Evolutionary conservation across 2,797 vertebrate species (phyloP), one percentile per base, ranked within the genome.

Genomic region (Hipposideros larvatus): DNA sequence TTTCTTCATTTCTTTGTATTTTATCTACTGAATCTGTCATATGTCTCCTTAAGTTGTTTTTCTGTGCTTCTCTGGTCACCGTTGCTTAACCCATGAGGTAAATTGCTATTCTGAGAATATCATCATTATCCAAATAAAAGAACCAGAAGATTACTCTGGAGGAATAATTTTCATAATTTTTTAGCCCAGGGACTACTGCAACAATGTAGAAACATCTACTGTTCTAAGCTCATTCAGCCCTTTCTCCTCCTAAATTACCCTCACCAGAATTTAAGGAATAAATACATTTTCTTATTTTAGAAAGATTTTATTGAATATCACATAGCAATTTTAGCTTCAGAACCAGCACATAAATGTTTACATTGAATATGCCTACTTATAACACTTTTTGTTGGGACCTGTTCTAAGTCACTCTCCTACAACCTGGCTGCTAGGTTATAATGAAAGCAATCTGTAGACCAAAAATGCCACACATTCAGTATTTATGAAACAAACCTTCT

Each of bases 311-410:
- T 82, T 59, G 21, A 83, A 18, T 87, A 80, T 57, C 53, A 75
- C 16, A 24, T 68, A 57, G 11, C 86, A 63, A 61, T 46, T 96
- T 96, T 89, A 53, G 31, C n/a, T 68, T 92, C 59, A 31, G 26
- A 88, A 22, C 22, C 15, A 70, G 24, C 14, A 61, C 26, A 31
- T 71, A 73, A 51, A 51, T 11, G 86, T 93, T 93, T 74, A 74
- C n/a, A 48, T 41, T 43, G 26, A 18, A 59, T 66, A 53, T 43
- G 7, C 61, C 28, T 46, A 57, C 41, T n/a, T 75, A 8, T 11
- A 85, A 75, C 63, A 84, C 14, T 46, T 80, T 75, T 55, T 90
- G 10, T 61, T 74, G 28, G 31, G 15, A 89, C 21, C 5, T 75
- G 24, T 43, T 71, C 31, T 85, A 87, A 65, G 15, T 77, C 57